Conservation (phyloP, 2,797 vertebrate genomes). For the Florisuga fusca region DNA sequence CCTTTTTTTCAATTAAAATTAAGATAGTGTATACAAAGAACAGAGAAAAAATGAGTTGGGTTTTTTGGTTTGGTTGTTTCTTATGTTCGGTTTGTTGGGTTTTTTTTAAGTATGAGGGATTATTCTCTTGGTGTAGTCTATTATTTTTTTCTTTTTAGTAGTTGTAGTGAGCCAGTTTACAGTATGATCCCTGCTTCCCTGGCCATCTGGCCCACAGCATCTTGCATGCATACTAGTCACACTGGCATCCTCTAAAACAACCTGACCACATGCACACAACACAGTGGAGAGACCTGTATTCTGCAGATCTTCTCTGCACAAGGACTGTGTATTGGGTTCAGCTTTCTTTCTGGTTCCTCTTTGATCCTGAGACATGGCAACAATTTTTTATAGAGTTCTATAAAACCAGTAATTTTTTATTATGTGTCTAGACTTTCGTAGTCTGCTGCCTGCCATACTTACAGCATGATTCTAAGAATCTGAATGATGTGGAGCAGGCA, state of each 20-base stretch:
- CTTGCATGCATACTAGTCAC: rapidly evolving
- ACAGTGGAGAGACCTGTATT: background rate
- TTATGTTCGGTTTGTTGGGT: background rate
- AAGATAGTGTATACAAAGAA: background rate
- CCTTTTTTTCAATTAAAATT: background rate
- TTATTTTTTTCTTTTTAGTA: background rate
- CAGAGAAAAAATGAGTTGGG: background rate
- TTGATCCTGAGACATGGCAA: background rate
- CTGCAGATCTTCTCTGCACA: background rate
- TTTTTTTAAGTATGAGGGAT: background rate
- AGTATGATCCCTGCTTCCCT: background rate
- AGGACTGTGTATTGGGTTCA: background rate
- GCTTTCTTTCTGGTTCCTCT: background rate
- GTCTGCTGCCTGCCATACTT: background rate
- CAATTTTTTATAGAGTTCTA: background rate
- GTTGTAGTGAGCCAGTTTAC: background rate
- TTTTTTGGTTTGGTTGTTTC: too few relatives aligned
- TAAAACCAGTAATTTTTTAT: background rate
- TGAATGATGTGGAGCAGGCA: rapidly evolving
- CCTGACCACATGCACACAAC: background rate
- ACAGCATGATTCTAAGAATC: background rate
- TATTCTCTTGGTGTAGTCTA: background rate
- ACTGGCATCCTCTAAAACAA: background rate
- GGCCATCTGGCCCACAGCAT: background rate
- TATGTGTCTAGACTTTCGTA: background rate